Evolutionary conservation across 2,888 invertebrate species (phyloP), one percentile per base, ranked within the genome.

Genomic region (Chromoteleia sp.): DNA sequence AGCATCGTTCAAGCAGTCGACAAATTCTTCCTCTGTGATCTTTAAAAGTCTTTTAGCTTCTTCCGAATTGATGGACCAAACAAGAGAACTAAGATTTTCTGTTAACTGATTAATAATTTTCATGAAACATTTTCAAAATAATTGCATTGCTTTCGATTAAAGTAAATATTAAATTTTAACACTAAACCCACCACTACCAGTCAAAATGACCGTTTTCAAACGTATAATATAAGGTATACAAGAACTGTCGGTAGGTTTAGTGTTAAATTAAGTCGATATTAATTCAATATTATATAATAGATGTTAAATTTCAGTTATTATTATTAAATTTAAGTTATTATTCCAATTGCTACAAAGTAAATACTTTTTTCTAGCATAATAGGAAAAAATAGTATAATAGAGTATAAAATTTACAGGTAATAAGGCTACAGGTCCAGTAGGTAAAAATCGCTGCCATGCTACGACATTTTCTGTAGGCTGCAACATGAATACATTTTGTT

Each of bases 371-470:
- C 2, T 4, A 5, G 2, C 25, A 25, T 25, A 5, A 4, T 25
- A 25, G 5, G 2, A 25, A 2, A 25, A 4, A 33, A 33, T 8
- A 8, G 7, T 8, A 1, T 33, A 8, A 33, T 8, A 33, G 25
- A 25, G 25, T 17, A 33, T 21, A 14, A 70, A 77, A 91, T 92
- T 92, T 92, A 95, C 94, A 5, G 99, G 99, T 63, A 99, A 92
- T 19, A 99, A 90, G 2, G 99, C 99, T 19, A 99, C 94, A 0
- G 99, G 98, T 0, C 99, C 99, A 1, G 94, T 95, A 0, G 98
- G 97, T 80, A 98, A 92, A 92, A 99, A 99, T 83, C 98, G 94
- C 92, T 99, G 99, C 99, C 99, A 99, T 0, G 99, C 99, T 1
- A 97, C 96, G 25, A 94, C 94, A 92, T 99, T 99, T 67, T 95